These are phyloP conservation scores for Trissolcus basalis DNA, from an alignment of 1,140 invertebrate genomes.

Conservation along the genomic window DNA sequence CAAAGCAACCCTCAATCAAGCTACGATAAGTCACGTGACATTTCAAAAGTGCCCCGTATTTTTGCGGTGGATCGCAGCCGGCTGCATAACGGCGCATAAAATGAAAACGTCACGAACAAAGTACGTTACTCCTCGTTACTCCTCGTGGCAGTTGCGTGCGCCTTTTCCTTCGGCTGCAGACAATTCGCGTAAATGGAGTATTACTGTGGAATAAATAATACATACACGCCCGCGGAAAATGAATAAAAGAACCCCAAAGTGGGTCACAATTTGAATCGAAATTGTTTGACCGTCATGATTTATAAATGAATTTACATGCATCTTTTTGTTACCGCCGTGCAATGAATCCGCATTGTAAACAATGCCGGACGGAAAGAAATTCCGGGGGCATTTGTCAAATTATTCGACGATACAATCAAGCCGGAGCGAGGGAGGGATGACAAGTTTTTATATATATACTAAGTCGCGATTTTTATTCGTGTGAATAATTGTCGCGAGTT, in stretches of 20 bases:
- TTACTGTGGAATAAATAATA: conserved; percentile 51
- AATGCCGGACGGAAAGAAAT: conserved; percentile 16
- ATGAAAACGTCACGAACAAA: conserved; percentile 25
- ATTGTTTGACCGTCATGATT: conserved; percentile 43
- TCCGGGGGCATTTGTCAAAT: conserved; percentile 26
- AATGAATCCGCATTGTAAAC: conserved; percentile 11
- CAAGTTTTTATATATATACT: no score
- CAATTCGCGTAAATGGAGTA: conserved; percentile 47
- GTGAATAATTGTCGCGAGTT: no score
- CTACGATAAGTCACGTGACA: no score
- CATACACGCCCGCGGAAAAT: conserved; percentile 37
- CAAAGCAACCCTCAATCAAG: not conserved
- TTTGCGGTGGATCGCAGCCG: not conserved
- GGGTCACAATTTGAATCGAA: conserved; percentile 56
- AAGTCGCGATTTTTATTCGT: no score
- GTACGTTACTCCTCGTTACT: conserved; percentile 9
- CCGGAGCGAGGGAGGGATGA: no score
- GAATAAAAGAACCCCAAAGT: conserved; percentile 47
- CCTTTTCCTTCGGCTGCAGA: conserved; percentile 24
- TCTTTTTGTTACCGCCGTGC: conserved; percentile 32
- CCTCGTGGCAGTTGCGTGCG: conserved; percentile 20
- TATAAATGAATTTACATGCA: conserved; percentile 45
- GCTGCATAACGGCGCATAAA: conserved; percentile 14
- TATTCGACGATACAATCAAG: not conserved
- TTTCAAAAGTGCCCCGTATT: not conserved